Conservation (phyloP, 2,888 invertebrate genomes). For the Sabatieria punctata region DNA sequence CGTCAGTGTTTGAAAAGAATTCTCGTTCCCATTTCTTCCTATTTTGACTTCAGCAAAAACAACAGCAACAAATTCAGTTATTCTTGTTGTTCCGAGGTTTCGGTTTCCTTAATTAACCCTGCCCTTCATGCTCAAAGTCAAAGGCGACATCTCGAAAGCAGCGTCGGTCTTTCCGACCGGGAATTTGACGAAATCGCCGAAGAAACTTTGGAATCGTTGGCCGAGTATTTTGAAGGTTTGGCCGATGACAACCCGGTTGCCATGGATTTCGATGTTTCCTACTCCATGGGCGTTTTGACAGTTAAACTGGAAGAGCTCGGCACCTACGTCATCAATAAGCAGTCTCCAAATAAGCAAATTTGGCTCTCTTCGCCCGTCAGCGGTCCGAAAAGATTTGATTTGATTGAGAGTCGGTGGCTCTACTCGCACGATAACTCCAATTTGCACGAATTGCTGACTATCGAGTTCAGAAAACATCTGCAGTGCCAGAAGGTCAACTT, state of each 20-base stretch:
- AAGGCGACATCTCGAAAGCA: no score
- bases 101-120: no score
- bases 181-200: slow-evolving; percentile 7
- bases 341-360: slow-evolving; percentile 87
- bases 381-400: slow-evolving; percentile 58
- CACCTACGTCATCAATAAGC: slow-evolving; percentile 92
- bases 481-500: no score
- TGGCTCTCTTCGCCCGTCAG: slow-evolving; percentile 92
- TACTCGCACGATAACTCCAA: no score
- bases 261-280: slow-evolving; percentile 7
- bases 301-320: slow-evolving; percentile 14
- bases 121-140: no score
- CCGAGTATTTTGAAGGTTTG: slow-evolving; percentile 5
- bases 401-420: slow-evolving; percentile 53
- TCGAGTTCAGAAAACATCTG: no score
- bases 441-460: no score
- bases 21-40: no score
- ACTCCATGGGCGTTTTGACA: slow-evolving; percentile 10
- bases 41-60: no score
- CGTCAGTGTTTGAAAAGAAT: no score
- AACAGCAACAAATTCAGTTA: no score
- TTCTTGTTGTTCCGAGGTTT: no score
- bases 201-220: slow-evolving; percentile 7
- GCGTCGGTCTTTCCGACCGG: background rate
- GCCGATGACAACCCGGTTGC: background rate